phyloP scores from a whole-genome alignment of 2,888 invertebrate species.

The Malthinus flaveolus region DNA sequence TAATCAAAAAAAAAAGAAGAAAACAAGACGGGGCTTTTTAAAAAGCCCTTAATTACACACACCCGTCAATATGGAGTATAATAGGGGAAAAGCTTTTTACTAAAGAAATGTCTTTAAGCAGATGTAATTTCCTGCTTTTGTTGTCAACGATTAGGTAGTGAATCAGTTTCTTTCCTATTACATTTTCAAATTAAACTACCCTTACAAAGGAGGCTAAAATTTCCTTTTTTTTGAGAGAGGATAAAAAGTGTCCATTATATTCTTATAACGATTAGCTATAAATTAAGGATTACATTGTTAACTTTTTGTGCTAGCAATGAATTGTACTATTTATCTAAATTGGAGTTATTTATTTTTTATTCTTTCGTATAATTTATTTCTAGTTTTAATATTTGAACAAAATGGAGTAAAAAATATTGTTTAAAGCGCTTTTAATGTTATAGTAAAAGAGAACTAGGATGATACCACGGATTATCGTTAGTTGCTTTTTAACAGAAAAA shows the following conservation, averaged over 20 bases:
- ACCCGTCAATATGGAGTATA: conserved; percentile 35
- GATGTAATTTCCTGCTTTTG: conserved; percentile 45
- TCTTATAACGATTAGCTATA: too few species aligned
- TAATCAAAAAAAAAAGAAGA: not conserved
- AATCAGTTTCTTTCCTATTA: conserved; percentile 45
- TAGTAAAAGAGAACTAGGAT: too few species aligned
- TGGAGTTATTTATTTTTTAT: not conserved
- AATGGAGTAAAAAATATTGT: too few species aligned
- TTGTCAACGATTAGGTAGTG: conserved; percentile 39
- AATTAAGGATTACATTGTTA: too few species aligned
- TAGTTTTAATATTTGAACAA: too few species aligned
- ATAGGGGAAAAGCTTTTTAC: not conserved
- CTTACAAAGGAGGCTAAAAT: conserved; percentile 1
- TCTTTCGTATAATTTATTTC: too few species aligned
- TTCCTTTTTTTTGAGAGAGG: not conserved
- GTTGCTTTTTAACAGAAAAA: too few species aligned
- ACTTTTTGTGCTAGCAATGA: too few species aligned
- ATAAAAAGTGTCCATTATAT: too few species aligned
- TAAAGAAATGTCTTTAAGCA: conserved; percentile 34
- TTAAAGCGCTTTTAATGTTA: too few species aligned
- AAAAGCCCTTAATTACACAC: conserved; percentile 43
- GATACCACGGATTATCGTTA: too few species aligned
- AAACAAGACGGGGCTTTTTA: conserved; percentile 9
- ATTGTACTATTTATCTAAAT: too few species aligned
- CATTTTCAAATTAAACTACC: conserved; percentile 37